Evolutionary conservation across 1,140 invertebrate genomes (phyloP), one percentile per base, ranked within the genome.

Genomic region (Bombus sylvicola): DNA sequence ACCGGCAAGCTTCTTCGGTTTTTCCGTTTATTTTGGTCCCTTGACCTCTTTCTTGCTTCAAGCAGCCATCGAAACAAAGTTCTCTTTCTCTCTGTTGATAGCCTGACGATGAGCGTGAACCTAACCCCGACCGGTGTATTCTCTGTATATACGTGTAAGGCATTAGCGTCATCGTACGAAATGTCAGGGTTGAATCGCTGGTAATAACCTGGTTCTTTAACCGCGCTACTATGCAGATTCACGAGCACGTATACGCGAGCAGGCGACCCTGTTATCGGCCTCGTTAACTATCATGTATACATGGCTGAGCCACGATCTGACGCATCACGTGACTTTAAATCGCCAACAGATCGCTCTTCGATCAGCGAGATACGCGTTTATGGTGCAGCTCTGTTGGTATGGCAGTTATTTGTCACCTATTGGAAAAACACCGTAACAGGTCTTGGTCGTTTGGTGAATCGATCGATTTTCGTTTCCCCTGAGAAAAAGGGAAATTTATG

Each of bases 131-230:
- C 68, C 37, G 57, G 53, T 57, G 53, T 59, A 28, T 13, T 62
- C 12, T 59, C 25, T 37, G 28, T 59, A 25, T 62, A 31, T 75
- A 82, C 85, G 81, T 69, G 82, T 18, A 64, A 81, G 77, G 81
- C 82, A 81, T 82, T 76, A 64, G 81, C 87, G 87, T 89, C 88
- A 89, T 85, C 69, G 76, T 81, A 84, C 74, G 68, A 90, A 90
- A 90, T 90, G 88, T 90, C 88, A 90, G 88, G 88, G 88, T 88
- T 88, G 78, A 90, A 76, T 83, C 81, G 83, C 78, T 85, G 83
- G 80, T 86, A 86, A 88, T 90, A 88, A 88, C 80, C 87, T 66
- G 86, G 82, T 89, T 89, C 86, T 88, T 88, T 88, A 87, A 83
- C 86, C 87, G 86, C 75, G 75, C 53, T 64, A 84, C 81, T 71